Percentiles rank a stretch among this genome's conserved stretches.
phyloP scores from a whole-genome alignment of 2,113 vertebrate genomes.

The Butorides virescens region DNA sequence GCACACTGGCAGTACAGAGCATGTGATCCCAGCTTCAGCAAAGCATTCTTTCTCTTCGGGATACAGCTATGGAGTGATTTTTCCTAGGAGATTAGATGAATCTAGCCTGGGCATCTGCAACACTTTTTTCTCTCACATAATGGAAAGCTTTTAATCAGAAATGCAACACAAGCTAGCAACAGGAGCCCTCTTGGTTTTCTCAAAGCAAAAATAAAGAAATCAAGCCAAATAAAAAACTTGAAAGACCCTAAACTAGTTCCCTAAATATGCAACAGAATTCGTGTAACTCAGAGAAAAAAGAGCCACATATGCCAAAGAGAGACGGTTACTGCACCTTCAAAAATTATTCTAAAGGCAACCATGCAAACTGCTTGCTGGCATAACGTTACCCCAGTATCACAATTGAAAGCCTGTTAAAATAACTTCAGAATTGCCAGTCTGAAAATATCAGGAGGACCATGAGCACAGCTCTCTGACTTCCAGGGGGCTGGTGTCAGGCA shows the following conservation, averaged over 20 bases:
- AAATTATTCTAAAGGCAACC: background rate
- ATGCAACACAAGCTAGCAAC: background rate
- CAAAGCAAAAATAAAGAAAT: background rate
- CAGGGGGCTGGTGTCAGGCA: background rate
- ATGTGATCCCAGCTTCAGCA: slow-evolving; percentile 49
- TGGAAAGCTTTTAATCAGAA: slow-evolving; percentile 43
- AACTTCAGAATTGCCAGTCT: background rate
- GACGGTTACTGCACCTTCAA: background rate
- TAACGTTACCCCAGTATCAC: background rate
- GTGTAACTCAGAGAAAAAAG: background rate
- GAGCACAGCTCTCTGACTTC: background rate
- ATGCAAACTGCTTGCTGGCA: background rate
- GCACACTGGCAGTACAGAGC: slow-evolving; percentile 28
- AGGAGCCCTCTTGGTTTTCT: background rate
- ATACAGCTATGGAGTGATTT: slow-evolving; percentile 43
- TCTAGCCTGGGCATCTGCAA: slow-evolving; percentile 17
- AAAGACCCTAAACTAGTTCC: background rate
- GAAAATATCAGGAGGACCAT: background rate
- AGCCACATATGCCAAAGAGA: background rate
- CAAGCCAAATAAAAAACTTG: background rate
- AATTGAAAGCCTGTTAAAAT: background rate
- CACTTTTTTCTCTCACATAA: slow-evolving; percentile 30
- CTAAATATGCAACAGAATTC: background rate
- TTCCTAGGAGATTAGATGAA: slow-evolving; percentile 52
- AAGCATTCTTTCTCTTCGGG: slow-evolving; percentile 56